Conservation (phyloP, 2,797 vertebrate genomes). For the Gorsachius magnificus region DNA sequence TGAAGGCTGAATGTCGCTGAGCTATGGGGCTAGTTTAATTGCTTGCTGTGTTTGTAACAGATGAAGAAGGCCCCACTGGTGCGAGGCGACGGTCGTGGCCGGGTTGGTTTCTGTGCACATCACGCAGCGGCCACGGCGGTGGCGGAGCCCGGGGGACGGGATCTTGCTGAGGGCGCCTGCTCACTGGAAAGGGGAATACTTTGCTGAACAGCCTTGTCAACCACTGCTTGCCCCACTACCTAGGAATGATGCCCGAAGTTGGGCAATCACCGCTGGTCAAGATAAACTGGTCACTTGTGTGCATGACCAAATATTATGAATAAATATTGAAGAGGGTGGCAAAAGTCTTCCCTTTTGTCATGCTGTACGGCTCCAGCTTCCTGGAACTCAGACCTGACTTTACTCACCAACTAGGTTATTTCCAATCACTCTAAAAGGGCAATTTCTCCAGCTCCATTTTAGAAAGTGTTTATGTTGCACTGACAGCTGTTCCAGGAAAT, state of each 20-base stretch:
- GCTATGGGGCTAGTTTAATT: not conserved
- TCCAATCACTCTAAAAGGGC: conserved; percentile 23
- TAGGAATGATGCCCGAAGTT: not conserved
- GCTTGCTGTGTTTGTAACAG: not conserved
- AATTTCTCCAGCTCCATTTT: conserved; percentile 37
- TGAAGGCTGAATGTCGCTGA: not conserved
- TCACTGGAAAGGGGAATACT: not conserved
- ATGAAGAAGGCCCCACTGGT: not conserved
- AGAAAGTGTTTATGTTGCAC: conserved; percentile 32
- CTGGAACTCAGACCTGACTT: conserved; percentile 10
- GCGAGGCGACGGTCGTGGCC: accelerated
- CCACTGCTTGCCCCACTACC: not conserved
- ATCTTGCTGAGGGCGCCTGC: not conserved
- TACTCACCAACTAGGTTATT: conserved; percentile 15
- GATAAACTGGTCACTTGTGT: not conserved
- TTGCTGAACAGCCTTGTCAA: not conserved
- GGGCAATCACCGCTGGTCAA: not conserved
- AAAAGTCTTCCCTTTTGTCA: not conserved
- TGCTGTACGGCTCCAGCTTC: not conserved
- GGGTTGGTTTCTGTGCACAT: not conserved
- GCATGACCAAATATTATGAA: not conserved
- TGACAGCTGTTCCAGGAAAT: conserved; percentile 28
- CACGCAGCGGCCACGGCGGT: accelerated
- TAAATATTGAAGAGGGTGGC: not conserved
- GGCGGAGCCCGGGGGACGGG: not conserved